Evolutionary conservation across 2,113 vertebrate genomes (phyloP).

Genomic region (Lophotis ruficrista): DNA sequence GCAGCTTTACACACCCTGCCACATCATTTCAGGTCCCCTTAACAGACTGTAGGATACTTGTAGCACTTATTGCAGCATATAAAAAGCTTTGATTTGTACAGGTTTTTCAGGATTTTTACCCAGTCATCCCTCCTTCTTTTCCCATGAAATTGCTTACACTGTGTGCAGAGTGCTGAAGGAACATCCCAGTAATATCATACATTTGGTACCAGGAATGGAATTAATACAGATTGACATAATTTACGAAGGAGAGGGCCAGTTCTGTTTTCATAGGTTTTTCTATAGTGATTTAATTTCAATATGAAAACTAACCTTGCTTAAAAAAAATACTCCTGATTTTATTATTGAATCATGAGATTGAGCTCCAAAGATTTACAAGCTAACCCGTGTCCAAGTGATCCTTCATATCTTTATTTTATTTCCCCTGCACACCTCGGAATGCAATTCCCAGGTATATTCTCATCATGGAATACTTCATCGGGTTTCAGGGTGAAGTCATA

Average conservation of each 20-base stretch:
- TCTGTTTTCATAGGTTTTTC: background rate
- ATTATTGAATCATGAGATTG: background rate
- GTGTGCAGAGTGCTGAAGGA: background rate
- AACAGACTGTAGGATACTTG: background rate
- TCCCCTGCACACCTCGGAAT: background rate
- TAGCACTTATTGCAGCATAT: background rate
- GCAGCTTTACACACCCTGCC: background rate
- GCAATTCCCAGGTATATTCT: background rate
- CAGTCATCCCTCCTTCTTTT: background rate
- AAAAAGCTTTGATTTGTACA: background rate
- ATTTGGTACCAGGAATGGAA: background rate
- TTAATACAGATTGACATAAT: background rate
- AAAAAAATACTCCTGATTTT: slow-evolving; percentile 23
- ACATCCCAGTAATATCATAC: background rate
- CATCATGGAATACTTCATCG: background rate
- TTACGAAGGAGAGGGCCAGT: background rate
- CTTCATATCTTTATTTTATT: background rate
- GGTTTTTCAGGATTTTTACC: background rate
- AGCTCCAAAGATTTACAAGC: background rate
- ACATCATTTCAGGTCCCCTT: background rate
- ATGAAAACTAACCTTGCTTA: background rate
- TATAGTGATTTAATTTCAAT: background rate
- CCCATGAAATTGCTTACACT: background rate
- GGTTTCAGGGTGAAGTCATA: background rate
- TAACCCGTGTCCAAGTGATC: background rate